Base-by-base conservation (phyloP, 2,113 vertebrate genomes). In the Camelus dromedarius region DNA sequence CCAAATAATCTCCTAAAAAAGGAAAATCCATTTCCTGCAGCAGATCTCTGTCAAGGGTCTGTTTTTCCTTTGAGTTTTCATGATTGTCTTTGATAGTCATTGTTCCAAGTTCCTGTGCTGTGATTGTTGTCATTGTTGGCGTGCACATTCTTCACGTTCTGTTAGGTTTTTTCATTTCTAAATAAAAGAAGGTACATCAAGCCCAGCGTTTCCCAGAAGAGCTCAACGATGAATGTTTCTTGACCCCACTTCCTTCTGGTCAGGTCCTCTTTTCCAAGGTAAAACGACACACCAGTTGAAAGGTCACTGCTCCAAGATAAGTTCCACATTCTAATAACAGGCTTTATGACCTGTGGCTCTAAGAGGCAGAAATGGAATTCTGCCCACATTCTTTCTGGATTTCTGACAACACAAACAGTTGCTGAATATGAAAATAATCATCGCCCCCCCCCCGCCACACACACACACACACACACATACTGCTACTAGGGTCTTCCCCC, bases 1-100 rank as follows among this genome's bases (percentile, higher is more conserved):
- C 58, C 35, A 96, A 93, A 91, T 70, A 75, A 30, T 84, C 79
- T 93, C 30, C 32, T 58, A 1, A 46, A 84, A 64, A 64, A 96
- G 76, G 24, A 62, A 62, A 73, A 38, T 28, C 16, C n/a, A 60
- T 91, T 91, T 92, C 60, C 28, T 89, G 42, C 22, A 35, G 2
- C 50, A 93, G 67, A 60, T 70, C 38, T 81, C 48, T 79, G 54
- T 77, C 38, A 54, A 73, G 19, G 18, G 3, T 73, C 86, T 92
- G 10, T 46, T 77, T 13, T 56, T 38, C 24, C 35, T 80, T 22
- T 50, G 52, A 69, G 77, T 67, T 69, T 64, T 42, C 72, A 19
- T 22, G 9, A 56, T 60, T 32, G 52, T 70, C 26, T 70, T 81
- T 70, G 69, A 35, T 42, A 87, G 54, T 26, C 22, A 19, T 24